Conservation (phyloP, 2,113 vertebrate species). For the Paedocypris sp. region DNA sequence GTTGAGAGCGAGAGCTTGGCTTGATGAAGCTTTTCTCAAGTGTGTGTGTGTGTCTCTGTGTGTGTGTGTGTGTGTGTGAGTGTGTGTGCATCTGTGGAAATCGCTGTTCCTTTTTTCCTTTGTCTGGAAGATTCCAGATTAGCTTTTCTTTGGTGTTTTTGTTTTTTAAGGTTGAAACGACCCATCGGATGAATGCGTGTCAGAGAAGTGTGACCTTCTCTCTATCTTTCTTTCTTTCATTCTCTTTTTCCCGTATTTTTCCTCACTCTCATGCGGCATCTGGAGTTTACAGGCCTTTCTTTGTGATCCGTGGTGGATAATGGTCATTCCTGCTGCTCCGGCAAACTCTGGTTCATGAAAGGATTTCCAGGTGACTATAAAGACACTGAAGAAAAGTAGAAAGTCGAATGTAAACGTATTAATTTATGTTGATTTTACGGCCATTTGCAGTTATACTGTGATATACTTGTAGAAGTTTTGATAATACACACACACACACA, state of each 20-base stretch:
- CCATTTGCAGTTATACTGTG: too few species aligned
- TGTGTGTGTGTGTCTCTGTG: conserved; percentile 25
- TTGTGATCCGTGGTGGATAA: conserved; percentile 76
- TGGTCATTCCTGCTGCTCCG: conserved; percentile 76
- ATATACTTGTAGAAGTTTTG: too few species aligned
- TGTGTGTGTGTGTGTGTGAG: conserved; percentile 19
- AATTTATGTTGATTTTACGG: too few species aligned
- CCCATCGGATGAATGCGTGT: conserved; percentile 24
- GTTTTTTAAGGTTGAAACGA: conserved; percentile 27
- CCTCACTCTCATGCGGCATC: conserved; percentile 57
- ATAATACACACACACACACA: too few species aligned
- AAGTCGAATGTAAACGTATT: too few species aligned
- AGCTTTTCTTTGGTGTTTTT: conserved; percentile 25
- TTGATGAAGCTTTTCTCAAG: background rate
- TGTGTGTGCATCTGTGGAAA: background rate
- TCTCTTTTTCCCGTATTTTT: background rate
- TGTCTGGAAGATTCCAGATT: conserved; percentile 4
- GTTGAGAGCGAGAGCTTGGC: conserved; percentile 50
- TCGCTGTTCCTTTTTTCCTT: background rate
- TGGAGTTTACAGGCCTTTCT: conserved; percentile 69
- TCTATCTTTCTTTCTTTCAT: conserved; percentile 1
- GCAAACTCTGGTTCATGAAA: conserved; percentile 46
- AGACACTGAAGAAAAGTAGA: background rate
- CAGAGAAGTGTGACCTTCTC: conserved; percentile 29
- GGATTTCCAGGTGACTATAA: conserved; percentile 65